Evolutionary conservation across 2,113 vertebrate genomes (phyloP).

Genomic region (Chlorodrepanis virens): DNA sequence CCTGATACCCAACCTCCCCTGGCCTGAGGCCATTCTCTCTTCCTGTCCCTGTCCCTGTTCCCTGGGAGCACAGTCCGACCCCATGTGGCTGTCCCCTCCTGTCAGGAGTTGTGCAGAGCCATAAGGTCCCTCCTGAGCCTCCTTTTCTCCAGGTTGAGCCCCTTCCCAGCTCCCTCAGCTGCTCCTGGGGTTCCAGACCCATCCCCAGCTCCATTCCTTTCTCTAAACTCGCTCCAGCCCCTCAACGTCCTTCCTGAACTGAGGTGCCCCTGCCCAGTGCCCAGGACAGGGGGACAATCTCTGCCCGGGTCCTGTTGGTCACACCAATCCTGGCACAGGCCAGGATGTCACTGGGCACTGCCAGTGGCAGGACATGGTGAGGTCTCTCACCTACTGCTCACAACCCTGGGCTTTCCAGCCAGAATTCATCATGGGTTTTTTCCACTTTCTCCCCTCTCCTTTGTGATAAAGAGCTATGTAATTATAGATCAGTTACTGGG

Average conservation of each 20-base stretch:
- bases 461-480: not conserved
- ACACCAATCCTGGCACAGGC: too few relatives aligned
- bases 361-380: not conserved
- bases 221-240: not conserved
- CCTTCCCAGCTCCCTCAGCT: not conserved
- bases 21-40: accelerated
- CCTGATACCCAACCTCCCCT: not conserved
- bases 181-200: accelerated
- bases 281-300: not conserved
- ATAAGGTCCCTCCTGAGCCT: not conserved
- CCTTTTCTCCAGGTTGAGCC: not conserved
- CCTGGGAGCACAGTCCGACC: accelerated
- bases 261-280: not conserved
- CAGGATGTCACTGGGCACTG: not conserved
- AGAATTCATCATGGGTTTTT: not conserved
- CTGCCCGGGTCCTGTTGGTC: not conserved
- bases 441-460: accelerated
- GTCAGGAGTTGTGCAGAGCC: not conserved
- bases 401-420: not conserved
- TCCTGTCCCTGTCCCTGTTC: not conserved
- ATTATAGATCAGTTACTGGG: not conserved
- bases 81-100: not conserved
- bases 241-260: not conserved
- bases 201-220: not conserved
- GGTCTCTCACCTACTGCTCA: not conserved